Base-by-base conservation (phyloP, 2,888 invertebrate species). In the Lottia scabra region DNA sequence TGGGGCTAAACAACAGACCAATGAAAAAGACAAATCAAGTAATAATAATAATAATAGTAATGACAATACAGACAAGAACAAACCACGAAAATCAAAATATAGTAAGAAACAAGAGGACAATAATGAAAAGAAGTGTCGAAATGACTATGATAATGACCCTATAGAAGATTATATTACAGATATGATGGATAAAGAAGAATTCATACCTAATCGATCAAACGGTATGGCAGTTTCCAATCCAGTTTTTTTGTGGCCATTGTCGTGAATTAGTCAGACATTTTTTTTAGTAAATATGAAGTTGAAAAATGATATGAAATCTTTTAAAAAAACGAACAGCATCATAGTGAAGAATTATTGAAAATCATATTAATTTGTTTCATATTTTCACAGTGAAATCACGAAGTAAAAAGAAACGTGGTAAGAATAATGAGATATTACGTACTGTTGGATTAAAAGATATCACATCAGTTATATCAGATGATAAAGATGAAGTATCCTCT, bases 401-500 rank as follows among this genome's bases (percentile, higher is more conserved):
- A 19, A 30, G 27, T 43, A 16, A 66, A 26, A 64, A 48, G 44
- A 64, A 56, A 48, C 48, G 66, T 56, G 63, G 38, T 66, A 30
- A 71, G 15, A 23, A 23, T 12, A 56, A 56, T 56, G 56, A 56
- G 8, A 23, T 56, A 19, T 56, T 56, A 23, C 2, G 56, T 56
- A 23, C 19, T 23, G 56, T 56, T 12, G 23, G 56, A 23, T 56
- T 23, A 23, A 56, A 56, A 23, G 56, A 56, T 23, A 38, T 10
- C 10, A 12, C 56, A 13, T 56, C 56, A 23, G 56, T 56, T 27
- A 19, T 74, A 13, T 68, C 71, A 3, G 79, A 79, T 63, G 79
- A 79, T 56, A 72, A 93, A 84, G 93, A 93, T 84, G 94, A 94
- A 82, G 92, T 93, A 1, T 93, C 93, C 12, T 94, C 94, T 0